Evolutionary conservation across 2,888 invertebrate genomes (phyloP), one percentile per base, ranked within the genome.

Genomic region (Nephrotoma flavescens): DNA sequence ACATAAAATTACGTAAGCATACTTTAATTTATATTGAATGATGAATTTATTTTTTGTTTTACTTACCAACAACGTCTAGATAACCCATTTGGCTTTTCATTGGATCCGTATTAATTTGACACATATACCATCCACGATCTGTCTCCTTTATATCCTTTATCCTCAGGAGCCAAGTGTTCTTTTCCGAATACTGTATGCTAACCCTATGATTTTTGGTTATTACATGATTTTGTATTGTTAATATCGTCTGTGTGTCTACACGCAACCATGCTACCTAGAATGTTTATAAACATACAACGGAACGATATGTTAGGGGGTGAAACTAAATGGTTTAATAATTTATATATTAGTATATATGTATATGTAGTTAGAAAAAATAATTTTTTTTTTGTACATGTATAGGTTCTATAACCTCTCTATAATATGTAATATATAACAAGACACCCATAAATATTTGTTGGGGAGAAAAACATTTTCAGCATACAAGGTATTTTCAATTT

Each of bases 131-230:
- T 86, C 97, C 97, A 42, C 95, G 94, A 91, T 97, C 97, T 0
- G 94, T 92, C 89, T 96, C 95, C 86, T 94, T 94, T 83, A 97
- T 96, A 89, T 96, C 96, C 88, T 94, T 93, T 88, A 97, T 95
- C 88, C 95, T 95, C 88, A 97, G 94, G 88, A 94, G 95, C 97
- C 97, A 97, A 42, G 96, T 95, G 87, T 95, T 94, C 89, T 94
- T 94, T 90, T 97, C 96, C 52, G 95, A 95, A 91, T 95, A 95
- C 83, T 94, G 94, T 87, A 97, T 95, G 88, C 94, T 95, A 89
- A 97, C 95, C 87, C 97, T 94, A 91, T 97, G 96, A 92, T 97
- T 97, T 92, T 97, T 96, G 84, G 97, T 97, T 90, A 97, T 97
- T 89, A 97, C 96, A 92, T 97, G 96, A 89, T 94, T 95, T 87